Evolutionary conservation across 2,888 invertebrate genomes (phyloP), one percentile per base, ranked within the genome.

Genomic region (Mactromeris polynyma): DNA sequence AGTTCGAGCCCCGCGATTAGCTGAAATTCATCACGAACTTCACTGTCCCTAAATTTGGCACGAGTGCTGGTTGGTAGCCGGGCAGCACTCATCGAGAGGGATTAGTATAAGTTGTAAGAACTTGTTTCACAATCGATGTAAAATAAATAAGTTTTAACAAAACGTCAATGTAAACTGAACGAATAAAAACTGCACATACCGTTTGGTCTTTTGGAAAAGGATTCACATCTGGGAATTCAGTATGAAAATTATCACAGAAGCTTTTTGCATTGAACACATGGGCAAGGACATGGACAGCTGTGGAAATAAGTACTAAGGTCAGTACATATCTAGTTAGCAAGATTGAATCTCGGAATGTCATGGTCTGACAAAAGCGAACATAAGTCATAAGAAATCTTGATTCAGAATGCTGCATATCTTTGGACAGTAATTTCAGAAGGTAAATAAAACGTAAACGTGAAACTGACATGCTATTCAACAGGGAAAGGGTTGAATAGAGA

Each of bases 201-300:
- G 40, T 79, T 79, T n/a, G 14, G 17, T 46, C 26, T 40, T 46
- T 79, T 26, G 79, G 51, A 21, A 83, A 46, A 33, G 83, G 83
- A 77, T 83, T 83, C 19, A 83, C 77, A 42, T 77, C 77, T 17
- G 9, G 31, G 46, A 51, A 77, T 31, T 83, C 40, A 26, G n/a
- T 33, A 69, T 83, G 83, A n/a, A 77, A 83, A 6, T 83, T 83
- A 51, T 83, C 83, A 83, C 83, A 77, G 83, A 83, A 83, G 46
- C 46, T 83, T 26, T 33, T 73, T 26, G 42, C 69, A 77, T 83
- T 83, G 36, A 83, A 64, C 26, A 83, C n/a, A 42, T 83, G 83
- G 17, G 83, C 46, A 14, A 42, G 19, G 46, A 83, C 77, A 36
- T 83, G 83, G 19, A 83, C 51, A 77, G 42, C 83, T 83, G 33